A percentile compares a stretch with the other conserved stretches of the same genome.
These are phyloP conservation scores for Pontoporia blainvillei DNA, from an alignment of 2,113 vertebrate species.

Conservation along the genomic window DNA sequence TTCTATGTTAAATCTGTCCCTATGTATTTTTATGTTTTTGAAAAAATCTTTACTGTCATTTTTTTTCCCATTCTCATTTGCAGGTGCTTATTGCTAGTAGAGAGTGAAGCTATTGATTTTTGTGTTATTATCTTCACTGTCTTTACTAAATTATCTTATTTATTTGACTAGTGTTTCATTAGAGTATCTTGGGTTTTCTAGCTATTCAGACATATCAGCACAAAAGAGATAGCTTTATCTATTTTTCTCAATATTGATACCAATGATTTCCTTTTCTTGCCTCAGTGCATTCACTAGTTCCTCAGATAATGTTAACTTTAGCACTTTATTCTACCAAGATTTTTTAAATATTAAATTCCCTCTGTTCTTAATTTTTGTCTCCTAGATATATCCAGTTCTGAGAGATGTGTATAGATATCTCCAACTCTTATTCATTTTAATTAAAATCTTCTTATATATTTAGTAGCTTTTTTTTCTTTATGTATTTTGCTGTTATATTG, in stretches of 20 bases:
- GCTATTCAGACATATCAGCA: constrained; percentile 12
- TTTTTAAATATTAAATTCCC: background rate
- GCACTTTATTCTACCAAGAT: background rate
- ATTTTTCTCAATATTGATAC: constrained; percentile 40
- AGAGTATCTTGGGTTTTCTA: constrained; percentile 17
- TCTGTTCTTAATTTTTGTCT: background rate
- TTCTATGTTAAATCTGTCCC: background rate
- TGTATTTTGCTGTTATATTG: background rate
- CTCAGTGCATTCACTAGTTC: background rate
- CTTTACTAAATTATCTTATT: constrained; percentile 15
- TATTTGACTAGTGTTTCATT: constrained; percentile 43
- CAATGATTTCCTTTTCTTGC: constrained; percentile 6
- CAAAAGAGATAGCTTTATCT: constrained; percentile 22
- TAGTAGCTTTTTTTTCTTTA: constrained; percentile 29
- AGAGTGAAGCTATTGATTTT: constrained; percentile 44
- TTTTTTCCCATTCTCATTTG: background rate
- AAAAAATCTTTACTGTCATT: background rate
- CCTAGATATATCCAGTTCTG: background rate
- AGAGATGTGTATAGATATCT: background rate
- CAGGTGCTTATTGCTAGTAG: background rate
- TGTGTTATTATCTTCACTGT: background rate
- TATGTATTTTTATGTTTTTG: background rate
- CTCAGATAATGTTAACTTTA: constrained; percentile 5
- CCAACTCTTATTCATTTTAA: background rate
- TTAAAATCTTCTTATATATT: background rate